Percentiles rank a stretch among this genome's conserved stretches.
Evolutionary conservation across 35 echinoderm and acorn worm species (phyloP).

Genomic region (Heliocidaris tuberculata): DNA sequence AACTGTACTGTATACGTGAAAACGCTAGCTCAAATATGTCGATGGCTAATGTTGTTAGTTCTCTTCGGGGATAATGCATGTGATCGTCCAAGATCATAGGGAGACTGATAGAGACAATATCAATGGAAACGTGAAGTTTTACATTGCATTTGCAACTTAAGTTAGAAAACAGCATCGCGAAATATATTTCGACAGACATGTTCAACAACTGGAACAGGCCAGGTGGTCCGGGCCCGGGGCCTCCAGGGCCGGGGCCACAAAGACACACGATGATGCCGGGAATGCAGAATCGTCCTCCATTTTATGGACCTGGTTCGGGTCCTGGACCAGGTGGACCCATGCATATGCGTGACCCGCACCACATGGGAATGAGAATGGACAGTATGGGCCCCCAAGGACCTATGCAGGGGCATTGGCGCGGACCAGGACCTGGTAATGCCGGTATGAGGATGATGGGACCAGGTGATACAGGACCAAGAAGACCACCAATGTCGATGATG

Average conservation of each 20-base stretch:
- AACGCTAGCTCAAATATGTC: too few species aligned
- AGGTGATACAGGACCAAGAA: background rate
- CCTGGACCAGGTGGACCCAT: slow-evolving; percentile 9
- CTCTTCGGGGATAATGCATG: too few species aligned
- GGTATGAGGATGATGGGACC: background rate
- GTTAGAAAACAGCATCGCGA: too few species aligned
- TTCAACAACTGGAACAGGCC: background rate
- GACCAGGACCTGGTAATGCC: background rate
- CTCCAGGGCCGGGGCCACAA: background rate
- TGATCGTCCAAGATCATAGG: too few species aligned
- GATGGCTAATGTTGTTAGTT: too few species aligned
- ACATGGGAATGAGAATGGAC: background rate
- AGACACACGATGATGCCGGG: background rate
- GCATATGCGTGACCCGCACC: background rate
- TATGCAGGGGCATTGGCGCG: background rate
- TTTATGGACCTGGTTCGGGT: slow-evolving; percentile 13
- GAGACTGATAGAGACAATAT: too few species aligned
- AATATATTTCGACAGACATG: background rate
- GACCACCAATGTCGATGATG: background rate
- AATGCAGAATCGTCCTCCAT: background rate
- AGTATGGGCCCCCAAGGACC: background rate
- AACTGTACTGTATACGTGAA: too few species aligned
- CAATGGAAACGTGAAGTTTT: too few species aligned
- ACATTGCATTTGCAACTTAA: too few species aligned
- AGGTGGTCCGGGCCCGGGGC: background rate